Evolutionary conservation across 2,797 vertebrate genomes (phyloP).

Genomic region (Tolypeutes matacus): DNA sequence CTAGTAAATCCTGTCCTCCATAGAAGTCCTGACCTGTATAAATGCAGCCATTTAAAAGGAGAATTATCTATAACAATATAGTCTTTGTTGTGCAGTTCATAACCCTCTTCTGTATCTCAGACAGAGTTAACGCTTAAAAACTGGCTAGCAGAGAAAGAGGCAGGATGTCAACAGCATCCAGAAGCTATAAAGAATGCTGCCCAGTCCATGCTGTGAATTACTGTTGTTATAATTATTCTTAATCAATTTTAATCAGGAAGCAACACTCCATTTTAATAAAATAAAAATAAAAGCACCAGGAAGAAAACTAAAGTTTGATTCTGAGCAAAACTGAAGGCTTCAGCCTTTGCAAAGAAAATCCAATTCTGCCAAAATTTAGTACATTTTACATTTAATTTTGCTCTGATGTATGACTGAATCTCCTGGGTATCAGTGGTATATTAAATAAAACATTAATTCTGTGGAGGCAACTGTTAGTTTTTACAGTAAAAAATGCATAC

Average conservation of each 20-base stretch:
- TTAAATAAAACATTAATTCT: slow-evolving; percentile 86
- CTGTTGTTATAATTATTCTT: slow-evolving; percentile 45
- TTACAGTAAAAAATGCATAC: slow-evolving; percentile 89
- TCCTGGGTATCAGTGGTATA: slow-evolving; percentile 80
- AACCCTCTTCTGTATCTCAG: not conserved
- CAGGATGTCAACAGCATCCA: not conserved
- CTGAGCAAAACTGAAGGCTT: slow-evolving; percentile 73
- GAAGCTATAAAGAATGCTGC: slow-evolving; percentile 7
- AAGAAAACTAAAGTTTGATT: slow-evolving; percentile 79
- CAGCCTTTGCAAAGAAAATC: slow-evolving; percentile 77
- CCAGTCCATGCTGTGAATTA: slow-evolving; percentile 8
- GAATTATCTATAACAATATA: not conserved
- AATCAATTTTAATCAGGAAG: slow-evolving; percentile 78
- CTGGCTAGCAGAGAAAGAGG: not conserved
- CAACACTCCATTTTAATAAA: slow-evolving; percentile 75
- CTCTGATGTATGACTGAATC: slow-evolving; percentile 85
- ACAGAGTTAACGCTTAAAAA: not conserved
- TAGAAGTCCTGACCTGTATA: not conserved
- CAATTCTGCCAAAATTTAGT: slow-evolving; percentile 83
- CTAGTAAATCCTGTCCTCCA: not conserved
- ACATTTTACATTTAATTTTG: slow-evolving; percentile 84
- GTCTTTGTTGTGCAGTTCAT: not conserved
- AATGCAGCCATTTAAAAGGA: not conserved
- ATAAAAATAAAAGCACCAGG: slow-evolving; percentile 80
- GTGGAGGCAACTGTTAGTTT: slow-evolving; percentile 85